phyloP scores from a whole-genome alignment of 2,113 vertebrate genomes.

The Sturnira hondurensis region DNA sequence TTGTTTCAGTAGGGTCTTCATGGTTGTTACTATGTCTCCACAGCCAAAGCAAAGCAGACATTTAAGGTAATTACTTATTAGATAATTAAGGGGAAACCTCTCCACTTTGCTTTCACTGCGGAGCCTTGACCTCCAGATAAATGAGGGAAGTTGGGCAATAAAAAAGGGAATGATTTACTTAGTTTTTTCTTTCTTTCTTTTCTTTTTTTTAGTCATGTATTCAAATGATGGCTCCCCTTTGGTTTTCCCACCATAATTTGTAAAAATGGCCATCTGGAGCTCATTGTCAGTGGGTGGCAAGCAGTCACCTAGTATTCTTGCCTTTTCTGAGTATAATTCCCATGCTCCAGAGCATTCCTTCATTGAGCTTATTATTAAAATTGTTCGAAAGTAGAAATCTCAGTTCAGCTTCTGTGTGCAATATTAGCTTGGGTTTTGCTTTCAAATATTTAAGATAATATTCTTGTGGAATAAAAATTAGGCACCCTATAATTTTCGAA shows the following conservation, averaged over 20 bases:
- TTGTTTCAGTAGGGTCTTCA: conserved; percentile 73
- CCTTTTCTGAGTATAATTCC: neutral
- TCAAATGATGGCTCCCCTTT: neutral
- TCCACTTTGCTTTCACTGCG: conserved; percentile 35
- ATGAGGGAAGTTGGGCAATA: neutral
- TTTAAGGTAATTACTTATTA: conserved; percentile 68
- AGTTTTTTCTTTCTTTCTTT: neutral
- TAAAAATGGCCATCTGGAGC: neutral
- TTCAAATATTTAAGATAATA: neutral
- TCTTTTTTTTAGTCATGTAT: neutral
- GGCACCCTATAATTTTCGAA: neutral
- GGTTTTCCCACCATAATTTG: neutral
- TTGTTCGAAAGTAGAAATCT: neutral
- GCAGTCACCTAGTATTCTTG: neutral
- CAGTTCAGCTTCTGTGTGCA: neutral
- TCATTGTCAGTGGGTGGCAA: neutral
- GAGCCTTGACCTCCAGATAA: neutral
- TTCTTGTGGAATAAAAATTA: neutral
- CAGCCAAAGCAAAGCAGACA: conserved; percentile 69
- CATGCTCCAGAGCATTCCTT: neutral
- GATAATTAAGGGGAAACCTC: conserved; percentile 12
- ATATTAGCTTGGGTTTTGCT: neutral
- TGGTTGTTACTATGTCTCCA: conserved; percentile 70
- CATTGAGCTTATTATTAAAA: neutral
- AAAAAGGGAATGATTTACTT: neutral